These are phyloP conservation scores for Porphyrio hochstetteri DNA, from an alignment of 2,113 vertebrate species.

Conservation along the genomic window DNA sequence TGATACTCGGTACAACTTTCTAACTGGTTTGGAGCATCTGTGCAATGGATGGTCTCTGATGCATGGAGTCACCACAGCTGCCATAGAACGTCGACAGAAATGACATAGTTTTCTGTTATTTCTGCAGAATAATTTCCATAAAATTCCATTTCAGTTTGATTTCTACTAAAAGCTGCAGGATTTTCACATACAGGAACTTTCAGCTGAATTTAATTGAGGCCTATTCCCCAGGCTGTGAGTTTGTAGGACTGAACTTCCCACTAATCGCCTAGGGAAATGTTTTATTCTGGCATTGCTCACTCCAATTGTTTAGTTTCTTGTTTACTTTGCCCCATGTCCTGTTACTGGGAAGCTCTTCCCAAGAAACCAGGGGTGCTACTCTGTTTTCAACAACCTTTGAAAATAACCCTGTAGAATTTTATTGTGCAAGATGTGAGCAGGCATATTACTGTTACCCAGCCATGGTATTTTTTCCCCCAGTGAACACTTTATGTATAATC, in stretches of 20 bases:
- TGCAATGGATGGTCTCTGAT: background rate
- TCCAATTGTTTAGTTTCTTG: background rate
- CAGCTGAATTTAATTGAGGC: background rate
- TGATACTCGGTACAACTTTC: background rate
- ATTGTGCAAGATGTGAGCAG: background rate
- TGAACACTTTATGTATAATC: background rate
- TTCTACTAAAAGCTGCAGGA: background rate
- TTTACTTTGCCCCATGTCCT: background rate
- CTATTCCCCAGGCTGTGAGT: background rate
- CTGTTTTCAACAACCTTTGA: background rate
- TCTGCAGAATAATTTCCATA: background rate
- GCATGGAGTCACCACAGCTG: background rate
- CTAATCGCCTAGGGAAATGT: background rate
- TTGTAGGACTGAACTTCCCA: background rate
- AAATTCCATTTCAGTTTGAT: background rate
- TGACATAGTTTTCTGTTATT: background rate
- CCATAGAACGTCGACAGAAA: background rate
- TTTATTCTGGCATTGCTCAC: background rate
- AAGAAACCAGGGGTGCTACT: background rate
- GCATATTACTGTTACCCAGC: background rate
- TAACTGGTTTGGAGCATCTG: background rate
- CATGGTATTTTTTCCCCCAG: background rate
- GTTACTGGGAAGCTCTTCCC: background rate
- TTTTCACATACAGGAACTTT: background rate
- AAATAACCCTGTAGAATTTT: background rate